Evolutionary conservation across 2,113 vertebrate genomes (phyloP).

Genomic region (Erinaceus europaeus): DNA sequence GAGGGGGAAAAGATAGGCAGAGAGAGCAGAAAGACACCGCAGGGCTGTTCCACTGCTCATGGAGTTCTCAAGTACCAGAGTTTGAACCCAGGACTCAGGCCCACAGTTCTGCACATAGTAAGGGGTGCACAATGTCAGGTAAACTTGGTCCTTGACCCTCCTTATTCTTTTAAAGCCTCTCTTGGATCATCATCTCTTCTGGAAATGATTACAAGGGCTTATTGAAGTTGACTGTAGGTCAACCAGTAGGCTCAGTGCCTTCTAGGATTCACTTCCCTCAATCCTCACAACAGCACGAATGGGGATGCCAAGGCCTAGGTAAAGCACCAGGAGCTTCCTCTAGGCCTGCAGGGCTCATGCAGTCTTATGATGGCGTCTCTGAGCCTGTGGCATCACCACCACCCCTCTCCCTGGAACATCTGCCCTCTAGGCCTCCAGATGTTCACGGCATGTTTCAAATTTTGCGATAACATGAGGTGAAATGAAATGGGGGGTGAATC

Average conservation of each 20-base stretch:
- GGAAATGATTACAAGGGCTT: not conserved
- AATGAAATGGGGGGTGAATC: constrained; percentile 37
- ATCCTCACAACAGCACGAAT: not conserved
- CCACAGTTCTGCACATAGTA: too few relatives aligned
- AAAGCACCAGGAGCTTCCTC: not conserved
- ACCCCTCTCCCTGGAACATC: constrained; percentile 16
- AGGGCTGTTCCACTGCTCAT: too few relatives aligned
- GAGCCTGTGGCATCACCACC: fast-evolving
- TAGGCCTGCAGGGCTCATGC: fast-evolving
- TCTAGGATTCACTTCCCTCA: not conserved
- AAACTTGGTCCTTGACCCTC: too few relatives aligned
- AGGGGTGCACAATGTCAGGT: too few relatives aligned
- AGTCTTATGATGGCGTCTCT: not conserved
- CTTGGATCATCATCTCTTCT: not conserved
- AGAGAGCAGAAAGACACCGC: too few relatives aligned
- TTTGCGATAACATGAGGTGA: constrained; percentile 50
- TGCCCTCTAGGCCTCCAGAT: constrained; percentile 40
- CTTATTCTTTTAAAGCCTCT: not conserved
- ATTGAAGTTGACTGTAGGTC: not conserved
- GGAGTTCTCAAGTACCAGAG: too few relatives aligned
- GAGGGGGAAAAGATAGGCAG: too few relatives aligned
- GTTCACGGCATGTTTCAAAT: constrained; percentile 34
- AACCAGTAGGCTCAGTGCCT: not conserved
- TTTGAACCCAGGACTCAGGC: too few relatives aligned
- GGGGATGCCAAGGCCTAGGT: not conserved